These are phyloP conservation scores for Hemaris fuciformis DNA, from an alignment of 2,888 invertebrate species.

Conservation along the genomic window DNA sequence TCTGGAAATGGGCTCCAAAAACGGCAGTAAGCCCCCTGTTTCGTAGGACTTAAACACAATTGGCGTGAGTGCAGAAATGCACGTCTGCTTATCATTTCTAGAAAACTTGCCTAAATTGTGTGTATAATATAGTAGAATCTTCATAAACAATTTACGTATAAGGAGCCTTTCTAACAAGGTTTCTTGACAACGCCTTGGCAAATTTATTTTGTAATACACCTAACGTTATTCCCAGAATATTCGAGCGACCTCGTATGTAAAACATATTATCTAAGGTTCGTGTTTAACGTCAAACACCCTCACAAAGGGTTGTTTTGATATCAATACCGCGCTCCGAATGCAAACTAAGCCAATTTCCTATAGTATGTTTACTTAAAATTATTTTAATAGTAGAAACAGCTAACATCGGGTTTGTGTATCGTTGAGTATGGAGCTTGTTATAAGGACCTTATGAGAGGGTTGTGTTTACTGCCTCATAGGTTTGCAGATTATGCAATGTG, in stretches of 20 bases:
- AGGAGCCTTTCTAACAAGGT: no score
- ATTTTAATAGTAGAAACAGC: neutral
- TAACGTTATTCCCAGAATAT: neutral
- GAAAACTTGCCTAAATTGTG: no score
- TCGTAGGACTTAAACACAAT: no score
- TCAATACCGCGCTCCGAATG: neutral
- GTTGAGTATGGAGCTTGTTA: neutral
- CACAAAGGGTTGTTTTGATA: conserved; percentile 6
- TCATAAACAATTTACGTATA: no score
- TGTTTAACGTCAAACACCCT: conserved; percentile 6
- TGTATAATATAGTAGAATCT: no score
- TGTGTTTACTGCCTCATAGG: no score
- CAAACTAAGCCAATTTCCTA: conserved; percentile 9
- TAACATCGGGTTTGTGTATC: neutral
- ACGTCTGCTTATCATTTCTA: no score
- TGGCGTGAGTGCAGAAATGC: no score
- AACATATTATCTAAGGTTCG: neutral
- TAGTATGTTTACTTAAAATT: neutral
- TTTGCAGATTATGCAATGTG: no score
- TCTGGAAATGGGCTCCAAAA: no score
- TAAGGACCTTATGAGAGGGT: neutral
- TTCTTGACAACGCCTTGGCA: neutral
- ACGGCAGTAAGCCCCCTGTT: no score
- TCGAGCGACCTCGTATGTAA: neutral
- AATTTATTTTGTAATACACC: neutral